Evolutionary conservation across 2,888 invertebrate species (phyloP).

Genomic region (Callinectes sapidus): DNA sequence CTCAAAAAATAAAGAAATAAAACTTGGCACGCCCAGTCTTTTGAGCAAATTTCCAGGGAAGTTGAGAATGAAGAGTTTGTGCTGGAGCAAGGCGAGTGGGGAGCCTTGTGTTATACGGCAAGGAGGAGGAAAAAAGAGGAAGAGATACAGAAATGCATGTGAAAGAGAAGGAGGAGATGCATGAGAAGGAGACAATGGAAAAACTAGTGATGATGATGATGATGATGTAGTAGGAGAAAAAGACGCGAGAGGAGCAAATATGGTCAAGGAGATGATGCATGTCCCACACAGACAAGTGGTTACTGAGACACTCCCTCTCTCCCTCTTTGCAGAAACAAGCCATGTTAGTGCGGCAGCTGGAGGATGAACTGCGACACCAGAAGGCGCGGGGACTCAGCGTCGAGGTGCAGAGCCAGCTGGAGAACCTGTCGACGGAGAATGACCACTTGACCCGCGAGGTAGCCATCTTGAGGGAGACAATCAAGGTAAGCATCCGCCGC

Average conservation of each 20-base stretch:
- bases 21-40: not conserved
- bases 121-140: not conserved
- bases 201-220: not conserved
- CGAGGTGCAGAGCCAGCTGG: slow-evolving; percentile 94
- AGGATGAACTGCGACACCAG: slow-evolving; percentile 84
- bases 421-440: slow-evolving; percentile 93
- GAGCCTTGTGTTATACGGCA: not conserved
- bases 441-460: slow-evolving; percentile 95
- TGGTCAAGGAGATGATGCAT: not conserved
- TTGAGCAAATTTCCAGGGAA: not conserved
- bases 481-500: slow-evolving; percentile 82
- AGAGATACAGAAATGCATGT: not conserved
- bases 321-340: slow-evolving; percentile 88
- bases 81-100: not conserved
- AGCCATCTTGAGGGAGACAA: slow-evolving; percentile 92
- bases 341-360: slow-evolving; percentile 93
- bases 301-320: not conserved
- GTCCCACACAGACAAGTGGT: not conserved
- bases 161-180: not conserved
- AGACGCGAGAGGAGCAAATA: not conserved
- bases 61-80: not conserved
- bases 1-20: not conserved
- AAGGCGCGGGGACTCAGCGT: slow-evolving; percentile 81
- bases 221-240: not conserved
- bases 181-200: not conserved